Conservation (phyloP, 2,797 vertebrate species). For the Ispidina picta region DNA sequence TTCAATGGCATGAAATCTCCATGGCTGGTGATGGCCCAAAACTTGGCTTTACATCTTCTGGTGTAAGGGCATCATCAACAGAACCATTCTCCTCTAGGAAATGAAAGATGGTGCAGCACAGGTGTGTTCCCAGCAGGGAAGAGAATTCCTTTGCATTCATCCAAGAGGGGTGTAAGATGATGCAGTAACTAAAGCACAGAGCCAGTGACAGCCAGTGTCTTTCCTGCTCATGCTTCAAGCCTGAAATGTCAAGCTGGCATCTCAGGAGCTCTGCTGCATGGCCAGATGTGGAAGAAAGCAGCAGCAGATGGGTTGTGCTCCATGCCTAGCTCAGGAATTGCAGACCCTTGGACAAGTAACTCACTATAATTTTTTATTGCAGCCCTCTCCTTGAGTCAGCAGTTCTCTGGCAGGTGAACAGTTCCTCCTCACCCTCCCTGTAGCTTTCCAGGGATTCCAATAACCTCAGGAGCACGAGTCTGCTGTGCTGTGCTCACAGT, state of each 20-base stretch:
- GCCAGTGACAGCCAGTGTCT: not conserved
- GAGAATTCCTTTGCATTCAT: not conserved
- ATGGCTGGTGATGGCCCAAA: not conserved
- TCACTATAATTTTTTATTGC: no score
- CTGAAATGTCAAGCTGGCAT: not conserved
- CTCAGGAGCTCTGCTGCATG: not conserved
- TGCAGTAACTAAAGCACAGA: not conserved
- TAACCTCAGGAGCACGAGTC: not conserved
- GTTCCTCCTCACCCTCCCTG: not conserved
- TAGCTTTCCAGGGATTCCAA: not conserved
- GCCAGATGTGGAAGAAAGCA: not conserved
- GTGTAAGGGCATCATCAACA: not conserved
- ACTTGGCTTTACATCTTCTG: not conserved
- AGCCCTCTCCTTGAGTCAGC: not conserved
- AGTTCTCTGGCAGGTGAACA: not conserved
- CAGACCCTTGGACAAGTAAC: not conserved
- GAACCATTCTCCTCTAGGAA: not conserved
- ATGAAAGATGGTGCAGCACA: fast-evolving
- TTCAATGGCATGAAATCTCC: not conserved
- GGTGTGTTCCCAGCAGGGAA: not conserved
- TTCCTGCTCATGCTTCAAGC: not conserved
- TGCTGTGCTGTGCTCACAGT: not conserved
- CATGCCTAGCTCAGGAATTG: not conserved
- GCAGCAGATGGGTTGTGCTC: not conserved
- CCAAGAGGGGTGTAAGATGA: not conserved